These are phyloP conservation scores for Staurois parvus DNA, from an alignment of 2,797 vertebrate genomes.

Conservation along the genomic window DNA sequence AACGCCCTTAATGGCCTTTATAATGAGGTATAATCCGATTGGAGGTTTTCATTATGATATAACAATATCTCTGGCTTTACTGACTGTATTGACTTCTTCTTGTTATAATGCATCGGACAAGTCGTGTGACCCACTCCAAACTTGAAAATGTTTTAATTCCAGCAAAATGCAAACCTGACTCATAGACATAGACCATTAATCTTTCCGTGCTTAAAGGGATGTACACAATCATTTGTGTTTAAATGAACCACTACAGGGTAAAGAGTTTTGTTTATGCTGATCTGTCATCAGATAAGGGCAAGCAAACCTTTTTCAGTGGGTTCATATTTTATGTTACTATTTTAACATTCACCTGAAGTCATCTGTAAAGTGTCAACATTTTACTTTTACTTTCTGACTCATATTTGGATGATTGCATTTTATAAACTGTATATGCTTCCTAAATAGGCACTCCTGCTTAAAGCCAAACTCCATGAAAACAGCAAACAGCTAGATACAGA, in stretches of 20 bases:
- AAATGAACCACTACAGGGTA: neutral
- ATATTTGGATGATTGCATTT: neutral
- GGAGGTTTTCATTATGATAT: neutral
- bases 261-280: neutral
- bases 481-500: too few relatives aligned
- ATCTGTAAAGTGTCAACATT: neutral
- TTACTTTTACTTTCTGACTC: neutral
- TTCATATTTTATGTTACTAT: neutral
- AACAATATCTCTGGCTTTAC: neutral
- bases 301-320: neutral
- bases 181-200: neutral
- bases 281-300: neutral
- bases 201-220: neutral
- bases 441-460: too few relatives aligned
- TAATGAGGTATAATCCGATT: neutral
- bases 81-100: neutral
- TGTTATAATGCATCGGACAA: neutral
- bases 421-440: too few relatives aligned
- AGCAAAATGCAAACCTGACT: neutral
- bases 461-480: too few relatives aligned
- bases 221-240: neutral
- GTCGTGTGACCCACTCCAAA: neutral
- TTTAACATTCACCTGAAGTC: neutral
- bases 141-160: slow-evolving; percentile 20
- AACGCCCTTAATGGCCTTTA: slow-evolving; percentile 1